Evolutionary conservation across 2,113 vertebrate genomes (phyloP).

Genomic region (Stigmatopora argus): DNA sequence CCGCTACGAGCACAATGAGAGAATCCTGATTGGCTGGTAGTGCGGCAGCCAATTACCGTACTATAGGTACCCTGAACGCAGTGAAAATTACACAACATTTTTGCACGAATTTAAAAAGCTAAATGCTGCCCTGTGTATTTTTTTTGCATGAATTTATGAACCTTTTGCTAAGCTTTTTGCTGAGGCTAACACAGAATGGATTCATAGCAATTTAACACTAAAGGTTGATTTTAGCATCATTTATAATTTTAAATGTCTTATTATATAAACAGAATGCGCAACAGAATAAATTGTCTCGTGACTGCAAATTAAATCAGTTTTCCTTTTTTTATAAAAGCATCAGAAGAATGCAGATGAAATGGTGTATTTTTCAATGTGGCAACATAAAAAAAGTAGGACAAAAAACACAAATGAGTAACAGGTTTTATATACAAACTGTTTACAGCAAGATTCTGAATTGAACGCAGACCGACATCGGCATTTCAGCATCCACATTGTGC

Average conservation of each 20-base stretch:
- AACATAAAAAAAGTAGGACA: not conserved
- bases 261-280: not conserved
- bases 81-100: not conserved
- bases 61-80: not conserved
- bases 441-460: constrained; percentile 71
- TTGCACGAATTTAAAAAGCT: too few species aligned
- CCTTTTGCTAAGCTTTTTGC: too few species aligned
- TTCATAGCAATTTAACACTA: too few species aligned
- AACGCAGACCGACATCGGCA: constrained; percentile 44
- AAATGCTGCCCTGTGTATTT: too few species aligned
- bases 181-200: too few species aligned
- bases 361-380: not conserved
- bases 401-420: constrained; percentile 59
- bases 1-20: constrained; percentile 1
- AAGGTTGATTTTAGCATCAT: too few species aligned
- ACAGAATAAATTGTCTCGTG: not conserved
- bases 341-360: not conserved
- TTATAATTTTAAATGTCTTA: too few species aligned
- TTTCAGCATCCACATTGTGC: constrained; percentile 38
- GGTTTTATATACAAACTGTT: constrained; percentile 75
- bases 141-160: too few species aligned
- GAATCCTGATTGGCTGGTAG: not conserved
- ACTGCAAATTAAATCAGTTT: not conserved
- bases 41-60: constrained; percentile 28
- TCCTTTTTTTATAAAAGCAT: not conserved